phyloP scores from a whole-genome alignment of 2,113 vertebrate species.

The Actenoides lindsayi region DNA sequence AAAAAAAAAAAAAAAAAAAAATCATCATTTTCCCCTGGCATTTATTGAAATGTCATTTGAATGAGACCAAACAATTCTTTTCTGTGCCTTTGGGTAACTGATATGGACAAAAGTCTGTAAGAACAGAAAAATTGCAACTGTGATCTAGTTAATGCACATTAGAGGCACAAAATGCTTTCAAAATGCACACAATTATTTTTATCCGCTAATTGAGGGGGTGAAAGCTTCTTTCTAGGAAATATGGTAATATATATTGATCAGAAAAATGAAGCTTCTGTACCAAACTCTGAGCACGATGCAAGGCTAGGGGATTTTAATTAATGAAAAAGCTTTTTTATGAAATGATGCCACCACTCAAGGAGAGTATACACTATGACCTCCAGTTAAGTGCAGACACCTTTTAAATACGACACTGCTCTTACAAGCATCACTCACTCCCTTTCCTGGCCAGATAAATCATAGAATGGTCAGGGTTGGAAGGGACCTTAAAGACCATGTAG shows the following conservation, averaged over 20 bases:
- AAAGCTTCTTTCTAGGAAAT: slow-evolving; percentile 67
- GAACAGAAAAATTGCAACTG: slow-evolving; percentile 3
- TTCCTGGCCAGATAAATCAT: neutral
- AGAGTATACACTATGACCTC: slow-evolving; percentile 8
- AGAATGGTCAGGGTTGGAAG: no score
- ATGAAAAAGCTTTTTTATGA: slow-evolving; percentile 65
- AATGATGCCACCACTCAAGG: slow-evolving; percentile 29
- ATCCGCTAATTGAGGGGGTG: slow-evolving; percentile 23
- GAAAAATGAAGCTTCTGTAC: slow-evolving; percentile 46
- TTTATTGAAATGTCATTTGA: slow-evolving; percentile 30
- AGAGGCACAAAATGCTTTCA: slow-evolving; percentile 45
- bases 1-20: neutral
- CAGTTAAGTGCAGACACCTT: slow-evolving; percentile 12
- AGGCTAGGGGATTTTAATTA: slow-evolving; percentile 69
- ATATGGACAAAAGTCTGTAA: neutral
- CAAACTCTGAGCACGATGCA: slow-evolving; percentile 22
- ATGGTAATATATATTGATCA: slow-evolving; percentile 66
- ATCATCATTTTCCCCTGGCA: neutral
- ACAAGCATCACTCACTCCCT: neutral
- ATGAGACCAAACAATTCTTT: slow-evolving; percentile 2
- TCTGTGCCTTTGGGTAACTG: neutral
- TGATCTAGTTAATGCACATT: slow-evolving; percentile 42
- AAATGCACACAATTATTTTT: slow-evolving; percentile 30
- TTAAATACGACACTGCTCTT: neutral
- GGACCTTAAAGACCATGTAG: no score